Evolutionary conservation across 2,888 invertebrate genomes (phyloP), one percentile per base, ranked within the genome.

Genomic region (Marronus borbonicus): DNA sequence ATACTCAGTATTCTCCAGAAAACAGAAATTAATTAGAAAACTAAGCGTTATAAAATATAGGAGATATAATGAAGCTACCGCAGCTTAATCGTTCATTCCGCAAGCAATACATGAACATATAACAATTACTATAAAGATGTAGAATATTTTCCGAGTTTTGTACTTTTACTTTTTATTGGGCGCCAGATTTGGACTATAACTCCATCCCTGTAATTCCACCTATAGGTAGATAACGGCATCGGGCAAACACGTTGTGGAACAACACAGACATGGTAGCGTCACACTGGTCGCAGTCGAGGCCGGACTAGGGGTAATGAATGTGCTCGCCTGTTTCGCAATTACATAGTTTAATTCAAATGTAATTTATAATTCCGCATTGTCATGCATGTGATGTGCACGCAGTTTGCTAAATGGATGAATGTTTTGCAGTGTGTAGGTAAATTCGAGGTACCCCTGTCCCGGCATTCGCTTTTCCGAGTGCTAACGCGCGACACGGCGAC

Each of bases 331-430:
- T 86, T 88, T 88, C 85, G 88, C 88, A 89, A 89, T 89, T 89
- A 89, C 88, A 88, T 89, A 88, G 89, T 89, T 88, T 89, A 88
- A 89, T 88, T 89, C 88, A 87, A 88, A 88, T 88, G 88, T 88
- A 88, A 88, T 88, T 88, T 89, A 88, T 88, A 88, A 88, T 89
- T 88, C 88, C 85, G 87, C 88, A 88, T 88, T 88, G 88, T 88
- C 88, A 88, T 88, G 88, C 88, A 88, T 86, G 87, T 88, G 88
- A 88, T 88, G 88, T 87, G 86, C 86, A 84, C 72, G 72, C 86
- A 84, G 86, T 87, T 88, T 87, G 86, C 88, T 87, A 86, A 87
- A 87, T 85, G 87, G 86, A 85, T 85, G 86, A 85, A 84, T 85
- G 84, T 86, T 83, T 86, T 85, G 86, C 84, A 83, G 79, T 79